phyloP scores from a whole-genome alignment of 2,797 vertebrate species.

The Cuniculus paca region DNA sequence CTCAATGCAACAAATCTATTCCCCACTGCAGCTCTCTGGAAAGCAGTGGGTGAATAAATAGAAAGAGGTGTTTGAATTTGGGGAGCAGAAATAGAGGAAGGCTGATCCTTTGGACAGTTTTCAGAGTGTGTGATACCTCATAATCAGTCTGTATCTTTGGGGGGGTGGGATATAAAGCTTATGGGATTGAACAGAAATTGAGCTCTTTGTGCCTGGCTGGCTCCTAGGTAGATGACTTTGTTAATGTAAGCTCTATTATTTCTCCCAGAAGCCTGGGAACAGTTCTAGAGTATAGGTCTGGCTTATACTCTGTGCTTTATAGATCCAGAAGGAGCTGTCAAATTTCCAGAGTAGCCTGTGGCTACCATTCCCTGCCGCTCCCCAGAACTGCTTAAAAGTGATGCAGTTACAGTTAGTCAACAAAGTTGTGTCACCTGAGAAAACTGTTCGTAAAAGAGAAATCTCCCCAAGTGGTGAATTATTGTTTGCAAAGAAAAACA shows the following conservation, averaged over 20 bases:
- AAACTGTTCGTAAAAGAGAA: not conserved
- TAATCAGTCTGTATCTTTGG: not conserved
- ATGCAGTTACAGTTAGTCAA: rapidly evolving
- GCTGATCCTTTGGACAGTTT: not conserved
- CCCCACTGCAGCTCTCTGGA: not conserved
- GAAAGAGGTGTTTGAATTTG: not conserved
- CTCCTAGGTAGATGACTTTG: too few relatives aligned
- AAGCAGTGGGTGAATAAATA: not conserved
- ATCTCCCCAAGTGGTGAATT: not conserved
- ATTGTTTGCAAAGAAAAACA: not conserved
- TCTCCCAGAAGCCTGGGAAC: not conserved
- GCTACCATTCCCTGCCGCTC: rapidly evolving
- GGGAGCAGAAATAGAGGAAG: too few relatives aligned
- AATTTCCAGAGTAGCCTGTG: rapidly evolving
- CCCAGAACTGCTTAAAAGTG: not conserved
- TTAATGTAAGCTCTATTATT: not conserved
- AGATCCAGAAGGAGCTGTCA: rapidly evolving
- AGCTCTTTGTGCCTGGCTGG: not conserved
- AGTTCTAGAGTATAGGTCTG: rapidly evolving
- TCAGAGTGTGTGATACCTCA: not conserved
- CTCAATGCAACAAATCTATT: not conserved
- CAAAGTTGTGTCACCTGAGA: not conserved
- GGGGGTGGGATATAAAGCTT: rapidly evolving
- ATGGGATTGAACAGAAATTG: not conserved
- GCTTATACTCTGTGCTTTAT: rapidly evolving